Conservation (phyloP, 2,113 vertebrate genomes). For the Pogona vitticeps region DNA sequence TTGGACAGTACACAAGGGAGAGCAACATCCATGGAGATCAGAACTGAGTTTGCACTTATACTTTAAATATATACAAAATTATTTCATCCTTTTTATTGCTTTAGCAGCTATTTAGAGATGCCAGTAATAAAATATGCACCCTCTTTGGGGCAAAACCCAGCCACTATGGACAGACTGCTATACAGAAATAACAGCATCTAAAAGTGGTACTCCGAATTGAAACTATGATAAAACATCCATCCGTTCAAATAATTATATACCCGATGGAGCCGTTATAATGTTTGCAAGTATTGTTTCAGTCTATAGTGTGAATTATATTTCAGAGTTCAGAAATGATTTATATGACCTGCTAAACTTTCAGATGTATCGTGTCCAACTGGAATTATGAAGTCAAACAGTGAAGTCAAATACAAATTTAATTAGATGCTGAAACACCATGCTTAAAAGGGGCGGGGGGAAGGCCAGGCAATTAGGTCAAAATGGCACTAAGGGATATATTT, state of each 20-base stretch:
- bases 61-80: slow-evolving; percentile 6
- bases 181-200: slow-evolving; percentile 41
- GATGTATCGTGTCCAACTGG: neutral
- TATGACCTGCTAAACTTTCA: slow-evolving; percentile 26
- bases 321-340: slow-evolving; percentile 32
- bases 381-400: slow-evolving; percentile 13
- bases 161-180: slow-evolving; percentile 35
- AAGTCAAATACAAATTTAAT: slow-evolving; percentile 30
- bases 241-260: slow-evolving; percentile 28
- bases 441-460: slow-evolving; percentile 21
- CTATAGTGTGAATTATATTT: slow-evolving; percentile 21
- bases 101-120: slow-evolving; percentile 54
- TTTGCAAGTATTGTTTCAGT: slow-evolving; percentile 31
- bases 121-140: neutral
- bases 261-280: neutral
- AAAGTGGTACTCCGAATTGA: slow-evolving; percentile 36
- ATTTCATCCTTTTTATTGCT: slow-evolving; percentile 21
- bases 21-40: neutral
- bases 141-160: neutral
- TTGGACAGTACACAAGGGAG: neutral
- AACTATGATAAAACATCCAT: slow-evolving; percentile 30
- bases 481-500: slow-evolving; percentile 29
- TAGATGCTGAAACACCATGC: slow-evolving; percentile 21
- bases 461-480: slow-evolving; percentile 44
- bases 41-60: neutral